phyloP scores from a whole-genome alignment of 2,113 vertebrate species.

The Phyllopteryx taeniolatus region DNA sequence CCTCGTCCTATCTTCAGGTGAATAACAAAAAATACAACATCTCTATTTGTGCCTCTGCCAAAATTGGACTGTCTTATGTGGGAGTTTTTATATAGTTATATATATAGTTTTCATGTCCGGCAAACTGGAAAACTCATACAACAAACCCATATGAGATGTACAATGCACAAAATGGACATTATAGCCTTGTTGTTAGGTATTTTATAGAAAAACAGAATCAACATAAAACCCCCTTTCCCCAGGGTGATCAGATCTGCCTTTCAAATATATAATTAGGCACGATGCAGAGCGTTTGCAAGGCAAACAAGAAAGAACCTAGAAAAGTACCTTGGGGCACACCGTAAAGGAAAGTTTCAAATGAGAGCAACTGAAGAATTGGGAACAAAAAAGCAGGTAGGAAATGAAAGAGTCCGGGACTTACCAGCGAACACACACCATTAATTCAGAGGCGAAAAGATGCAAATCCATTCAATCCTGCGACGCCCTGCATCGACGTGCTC shows the following conservation, averaged over 20 bases:
- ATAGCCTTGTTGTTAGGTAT: not conserved
- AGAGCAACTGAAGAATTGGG: not conserved
- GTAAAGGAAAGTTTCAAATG: conserved; percentile 1
- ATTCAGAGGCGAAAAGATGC: not conserved
- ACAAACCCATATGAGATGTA: not conserved
- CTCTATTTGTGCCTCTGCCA: not conserved
- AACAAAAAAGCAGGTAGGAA: not conserved
- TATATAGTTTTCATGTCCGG: no score
- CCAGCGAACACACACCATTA: not conserved
- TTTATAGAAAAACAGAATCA: not conserved
- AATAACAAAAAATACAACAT: not conserved
- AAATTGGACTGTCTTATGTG: not conserved
- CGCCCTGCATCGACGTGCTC: not conserved
- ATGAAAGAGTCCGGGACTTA: not conserved
- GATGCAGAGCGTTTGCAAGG: not conserved
- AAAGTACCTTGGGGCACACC: conserved; percentile 6
- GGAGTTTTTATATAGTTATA: no score
- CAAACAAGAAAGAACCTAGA: conserved; percentile 3
- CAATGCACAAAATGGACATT: not conserved
- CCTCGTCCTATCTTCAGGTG: not conserved
- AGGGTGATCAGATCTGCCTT: not conserved
- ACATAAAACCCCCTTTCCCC: not conserved
- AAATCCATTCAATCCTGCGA: not conserved
- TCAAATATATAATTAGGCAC: not conserved
- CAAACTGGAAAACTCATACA: not conserved